A percentile compares a stretch with the other conserved stretches of the same genome.
phyloP scores from a whole-genome alignment of 2,888 invertebrate species.

The Chaitophorus viminalis region DNA sequence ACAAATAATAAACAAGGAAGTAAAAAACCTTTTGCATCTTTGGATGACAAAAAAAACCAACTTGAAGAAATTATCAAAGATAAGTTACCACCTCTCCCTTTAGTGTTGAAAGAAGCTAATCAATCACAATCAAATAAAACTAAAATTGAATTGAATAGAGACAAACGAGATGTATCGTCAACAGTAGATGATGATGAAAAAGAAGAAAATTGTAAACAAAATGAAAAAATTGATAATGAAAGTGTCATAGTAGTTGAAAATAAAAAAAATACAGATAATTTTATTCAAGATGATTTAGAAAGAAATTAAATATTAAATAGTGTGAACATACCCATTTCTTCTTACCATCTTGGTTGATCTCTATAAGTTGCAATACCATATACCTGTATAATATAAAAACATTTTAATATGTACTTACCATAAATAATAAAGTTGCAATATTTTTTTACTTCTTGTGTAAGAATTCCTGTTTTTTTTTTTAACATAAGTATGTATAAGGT shows the following conservation, averaged over 20 bases:
- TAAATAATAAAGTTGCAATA: slow-evolving; percentile 21
- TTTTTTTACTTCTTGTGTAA: slow-evolving; percentile 28
- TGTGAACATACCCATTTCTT: not conserved
- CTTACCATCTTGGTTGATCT: slow-evolving; percentile 40
- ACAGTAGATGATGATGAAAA: slow-evolving; percentile 37
- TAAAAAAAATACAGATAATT: not conserved
- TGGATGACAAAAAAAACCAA: slow-evolving; percentile 41
- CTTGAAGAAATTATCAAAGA: slow-evolving; percentile 57
- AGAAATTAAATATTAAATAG: slow-evolving; percentile 17
- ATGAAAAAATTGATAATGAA: slow-evolving; percentile 35
- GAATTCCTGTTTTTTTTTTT: slow-evolving; percentile 39
- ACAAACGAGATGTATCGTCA: slow-evolving; percentile 64
- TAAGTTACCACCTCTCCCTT: slow-evolving; percentile 60
- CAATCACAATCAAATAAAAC: slow-evolving; percentile 38
- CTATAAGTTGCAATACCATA: slow-evolving; percentile 34
- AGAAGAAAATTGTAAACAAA: slow-evolving; percentile 66
- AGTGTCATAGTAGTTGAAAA: not conserved
- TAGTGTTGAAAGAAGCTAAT: slow-evolving; percentile 56
- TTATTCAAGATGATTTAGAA: slow-evolving; percentile 4
- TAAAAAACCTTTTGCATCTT: slow-evolving; percentile 10
- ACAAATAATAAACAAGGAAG: not conserved
- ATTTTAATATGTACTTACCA: slow-evolving; percentile 20
- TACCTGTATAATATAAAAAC: slow-evolving; percentile 19
- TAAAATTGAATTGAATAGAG: slow-evolving; percentile 63
- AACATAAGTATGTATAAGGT: slow-evolving; percentile 2